phyloP scores from a whole-genome alignment of 2,888 invertebrate species.

The Crematogaster levior region DNA sequence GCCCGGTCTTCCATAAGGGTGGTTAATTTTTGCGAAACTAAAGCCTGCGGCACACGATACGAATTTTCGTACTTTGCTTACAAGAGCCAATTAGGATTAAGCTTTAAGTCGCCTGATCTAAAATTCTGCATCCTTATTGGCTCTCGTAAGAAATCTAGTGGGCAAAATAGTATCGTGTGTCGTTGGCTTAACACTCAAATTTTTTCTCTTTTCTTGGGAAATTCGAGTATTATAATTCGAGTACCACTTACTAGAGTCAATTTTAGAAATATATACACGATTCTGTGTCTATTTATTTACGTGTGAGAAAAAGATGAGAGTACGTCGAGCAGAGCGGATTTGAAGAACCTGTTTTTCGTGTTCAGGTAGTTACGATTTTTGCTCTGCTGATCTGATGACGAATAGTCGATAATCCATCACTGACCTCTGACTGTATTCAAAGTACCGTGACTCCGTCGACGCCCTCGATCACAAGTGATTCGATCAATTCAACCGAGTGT shows the following conservation, averaged over 20 bases:
- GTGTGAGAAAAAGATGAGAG: neutral
- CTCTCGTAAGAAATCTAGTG: too few relatives aligned
- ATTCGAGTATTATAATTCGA: neutral
- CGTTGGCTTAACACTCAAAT: too few relatives aligned
- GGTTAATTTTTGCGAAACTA: neutral
- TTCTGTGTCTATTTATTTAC: neutral
- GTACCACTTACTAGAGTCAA: neutral
- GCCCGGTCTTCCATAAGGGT: neutral
- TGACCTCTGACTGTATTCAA: constrained; percentile 47
- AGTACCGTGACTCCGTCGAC: neutral
- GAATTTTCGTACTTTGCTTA: too few relatives aligned
- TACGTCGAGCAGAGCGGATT: neutral
- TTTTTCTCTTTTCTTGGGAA: neutral
- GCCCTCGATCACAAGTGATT: constrained; percentile 23
- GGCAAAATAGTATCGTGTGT: too few relatives aligned
- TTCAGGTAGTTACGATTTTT: neutral
- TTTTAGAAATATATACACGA: neutral
- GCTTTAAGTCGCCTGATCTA: too few relatives aligned
- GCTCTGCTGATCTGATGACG: neutral
- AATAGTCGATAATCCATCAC: constrained; percentile 39
- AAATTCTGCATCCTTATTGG: too few relatives aligned
- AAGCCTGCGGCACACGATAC: too few relatives aligned
- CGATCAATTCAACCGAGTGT: constrained; percentile 56
- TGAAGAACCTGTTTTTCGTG: neutral
- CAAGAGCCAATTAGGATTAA: too few relatives aligned